phyloP scores from a whole-genome alignment of 1,140 invertebrate species.

The Sycobia sp. region DNA sequence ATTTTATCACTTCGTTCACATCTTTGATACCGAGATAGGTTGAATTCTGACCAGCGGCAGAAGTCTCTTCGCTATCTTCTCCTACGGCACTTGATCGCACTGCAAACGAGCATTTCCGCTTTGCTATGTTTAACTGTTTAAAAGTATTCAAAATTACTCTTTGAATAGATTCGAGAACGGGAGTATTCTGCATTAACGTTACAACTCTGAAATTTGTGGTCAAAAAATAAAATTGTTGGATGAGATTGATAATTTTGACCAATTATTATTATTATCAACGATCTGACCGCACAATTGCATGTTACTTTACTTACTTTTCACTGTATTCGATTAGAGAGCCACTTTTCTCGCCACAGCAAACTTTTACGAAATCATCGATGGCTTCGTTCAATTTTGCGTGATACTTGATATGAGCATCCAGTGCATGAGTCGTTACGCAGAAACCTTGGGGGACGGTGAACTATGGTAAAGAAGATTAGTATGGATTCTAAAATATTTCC shows the following conservation, averaged over 20 bases:
- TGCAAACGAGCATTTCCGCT: conserved; percentile 53
- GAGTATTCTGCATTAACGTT: conserved; percentile 37
- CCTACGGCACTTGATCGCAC: conserved; percentile 69
- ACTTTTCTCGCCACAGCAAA: conserved; percentile 27
- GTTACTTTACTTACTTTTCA: conserved; percentile 32
- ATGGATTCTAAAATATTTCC: conserved; percentile 14
- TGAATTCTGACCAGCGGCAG: conserved; percentile 84
- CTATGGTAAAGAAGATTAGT: conserved; percentile 38
- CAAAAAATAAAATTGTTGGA: conserved; percentile 23
- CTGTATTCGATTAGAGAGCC: conserved; percentile 32
- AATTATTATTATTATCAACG: too few species aligned
- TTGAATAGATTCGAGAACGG: conserved; percentile 40
- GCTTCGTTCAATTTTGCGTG: conserved; percentile 42
- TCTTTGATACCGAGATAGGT: conserved; percentile 72
- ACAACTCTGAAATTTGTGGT: conserved; percentile 46
- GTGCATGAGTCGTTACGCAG: conserved; percentile 66
- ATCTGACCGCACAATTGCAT: too few species aligned
- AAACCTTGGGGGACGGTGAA: conserved; percentile 66
- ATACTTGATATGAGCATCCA: conserved; percentile 61
- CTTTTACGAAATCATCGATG: conserved; percentile 33
- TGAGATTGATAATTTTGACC: not conserved
- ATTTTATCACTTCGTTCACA: conserved; percentile 63
- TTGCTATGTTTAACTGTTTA: conserved; percentile 45
- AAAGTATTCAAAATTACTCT: conserved; percentile 53
- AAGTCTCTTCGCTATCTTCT: conserved; percentile 79